These are phyloP conservation scores for Lithobates sylvaticus DNA, from an alignment of 2,797 vertebrate species.

Conservation along the genomic window DNA sequence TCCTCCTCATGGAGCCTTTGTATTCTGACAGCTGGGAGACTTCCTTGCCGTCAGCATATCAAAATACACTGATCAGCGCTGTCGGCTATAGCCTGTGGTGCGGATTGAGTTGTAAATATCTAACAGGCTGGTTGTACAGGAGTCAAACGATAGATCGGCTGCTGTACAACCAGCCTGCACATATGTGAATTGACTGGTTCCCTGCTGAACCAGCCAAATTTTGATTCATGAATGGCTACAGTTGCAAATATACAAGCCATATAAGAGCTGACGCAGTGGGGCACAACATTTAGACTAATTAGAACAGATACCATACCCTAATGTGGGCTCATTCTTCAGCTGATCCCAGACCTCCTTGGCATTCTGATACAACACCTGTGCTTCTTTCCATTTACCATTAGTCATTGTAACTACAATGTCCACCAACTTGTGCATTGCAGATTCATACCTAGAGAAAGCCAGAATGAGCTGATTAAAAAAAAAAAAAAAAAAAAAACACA, in stretches of 20 bases:
- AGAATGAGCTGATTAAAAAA: not conserved
- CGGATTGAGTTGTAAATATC: no score
- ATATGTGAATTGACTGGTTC: no score
- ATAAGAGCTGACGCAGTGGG: not conserved
- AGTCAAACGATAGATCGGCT: no score
- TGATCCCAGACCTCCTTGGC: slow-evolving; percentile 83
- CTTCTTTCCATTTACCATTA: slow-evolving; percentile 86
- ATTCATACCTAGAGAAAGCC: slow-evolving; percentile 79
- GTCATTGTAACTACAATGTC: slow-evolving; percentile 85
- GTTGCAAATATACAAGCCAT: not conserved
- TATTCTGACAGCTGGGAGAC: no score
- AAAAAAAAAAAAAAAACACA: not conserved
- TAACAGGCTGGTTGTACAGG: no score
- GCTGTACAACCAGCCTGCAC: no score
- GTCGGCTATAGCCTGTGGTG: no score
- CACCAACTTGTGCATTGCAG: slow-evolving; percentile 80
- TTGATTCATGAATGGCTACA: no score
- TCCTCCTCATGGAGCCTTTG: no score
- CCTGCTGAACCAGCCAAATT: no score
- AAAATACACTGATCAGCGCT: no score
- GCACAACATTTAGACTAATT: not conserved
- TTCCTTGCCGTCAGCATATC: no score
- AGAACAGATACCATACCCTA: slow-evolving; percentile 78
- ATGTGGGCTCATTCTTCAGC: slow-evolving; percentile 76
- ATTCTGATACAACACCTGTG: slow-evolving; percentile 77